Base-by-base conservation (phyloP, 2,797 vertebrate species). In the Channallabes apus region DNA sequence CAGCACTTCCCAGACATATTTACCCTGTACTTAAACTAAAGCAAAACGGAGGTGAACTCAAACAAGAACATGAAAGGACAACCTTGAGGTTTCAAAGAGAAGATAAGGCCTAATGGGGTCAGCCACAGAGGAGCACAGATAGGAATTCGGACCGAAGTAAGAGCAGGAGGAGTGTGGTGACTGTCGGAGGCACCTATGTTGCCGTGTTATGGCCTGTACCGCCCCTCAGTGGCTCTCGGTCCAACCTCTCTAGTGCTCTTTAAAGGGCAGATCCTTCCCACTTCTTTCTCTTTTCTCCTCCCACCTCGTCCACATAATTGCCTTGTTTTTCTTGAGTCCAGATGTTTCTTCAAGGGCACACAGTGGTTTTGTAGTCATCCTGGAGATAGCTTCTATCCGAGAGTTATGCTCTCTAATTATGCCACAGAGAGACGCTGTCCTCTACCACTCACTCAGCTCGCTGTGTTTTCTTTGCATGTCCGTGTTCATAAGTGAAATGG, bases 291-390 rank as follows among this genome's bases (percentile, higher is more conserved):
- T 82, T 61, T 59, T 89, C 58, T 85, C 65, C 90, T 90, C 89
- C 88, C 89, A 89, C 81, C 89, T 89, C 89, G 86, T 89, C 87
- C 89, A 90, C 91, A 92, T 95, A 94, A 95, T 94, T 94, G 93
- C 91, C 93, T 94, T 95, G 93, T 95, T 95, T 95, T 95, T 94
- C 92, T 93, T 91, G 85, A 88, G 90, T 92, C 91, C 94, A 94
- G 94, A 95, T 95, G 93, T 95, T 95, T 92, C 94, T 95, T 95
- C 93, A 95, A 94, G 94, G 93, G 93, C 93, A 92, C 90, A 89
- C 91, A 91, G 94, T 90, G 93, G 93, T 94, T 94, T 94, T 92
- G 87, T 93, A 92, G 93, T 94, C 94, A 94, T 93, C 94, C 93
- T 91, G 87, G 93, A 93, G 91, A 79, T 83, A 90, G 93, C 90